phyloP scores from a whole-genome alignment of 2,113 vertebrate genomes.

The Steatornis caripensis region DNA sequence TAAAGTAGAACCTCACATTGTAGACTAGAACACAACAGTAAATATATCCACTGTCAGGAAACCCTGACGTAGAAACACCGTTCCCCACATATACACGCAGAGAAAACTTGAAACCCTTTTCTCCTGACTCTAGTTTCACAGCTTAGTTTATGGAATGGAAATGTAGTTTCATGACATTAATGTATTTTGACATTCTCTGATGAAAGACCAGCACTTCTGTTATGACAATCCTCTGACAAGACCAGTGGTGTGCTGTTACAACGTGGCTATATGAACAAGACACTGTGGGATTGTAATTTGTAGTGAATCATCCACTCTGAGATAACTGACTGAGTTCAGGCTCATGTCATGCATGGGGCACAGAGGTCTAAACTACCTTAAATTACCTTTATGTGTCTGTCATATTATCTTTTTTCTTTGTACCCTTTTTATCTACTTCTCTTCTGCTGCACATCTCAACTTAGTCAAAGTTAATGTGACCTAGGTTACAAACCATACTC shows the following conservation, averaged over 20 bases:
- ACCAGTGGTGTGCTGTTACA: background rate
- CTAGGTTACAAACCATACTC: background rate
- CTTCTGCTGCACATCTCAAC: background rate
- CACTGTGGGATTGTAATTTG: background rate
- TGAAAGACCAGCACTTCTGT: background rate
- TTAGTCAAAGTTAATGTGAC: background rate
- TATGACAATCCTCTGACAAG: background rate
- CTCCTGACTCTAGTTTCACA: background rate
- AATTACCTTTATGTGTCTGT: background rate
- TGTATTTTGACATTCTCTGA: background rate
- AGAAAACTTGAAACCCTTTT: background rate
- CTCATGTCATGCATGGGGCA: background rate
- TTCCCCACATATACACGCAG: fast-evolving
- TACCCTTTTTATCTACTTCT: background rate
- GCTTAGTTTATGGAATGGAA: background rate
- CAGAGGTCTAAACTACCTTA: background rate
- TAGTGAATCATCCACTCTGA: background rate
- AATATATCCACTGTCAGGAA: background rate
- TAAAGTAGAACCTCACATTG: background rate
- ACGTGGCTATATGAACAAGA: background rate
- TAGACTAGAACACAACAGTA: background rate
- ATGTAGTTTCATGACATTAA: background rate
- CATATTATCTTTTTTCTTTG: background rate
- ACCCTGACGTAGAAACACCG: background rate
- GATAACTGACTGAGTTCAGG: background rate